Conservation (phyloP, 2,797 vertebrate species). For the Arnoldichthys spilopterus region DNA sequence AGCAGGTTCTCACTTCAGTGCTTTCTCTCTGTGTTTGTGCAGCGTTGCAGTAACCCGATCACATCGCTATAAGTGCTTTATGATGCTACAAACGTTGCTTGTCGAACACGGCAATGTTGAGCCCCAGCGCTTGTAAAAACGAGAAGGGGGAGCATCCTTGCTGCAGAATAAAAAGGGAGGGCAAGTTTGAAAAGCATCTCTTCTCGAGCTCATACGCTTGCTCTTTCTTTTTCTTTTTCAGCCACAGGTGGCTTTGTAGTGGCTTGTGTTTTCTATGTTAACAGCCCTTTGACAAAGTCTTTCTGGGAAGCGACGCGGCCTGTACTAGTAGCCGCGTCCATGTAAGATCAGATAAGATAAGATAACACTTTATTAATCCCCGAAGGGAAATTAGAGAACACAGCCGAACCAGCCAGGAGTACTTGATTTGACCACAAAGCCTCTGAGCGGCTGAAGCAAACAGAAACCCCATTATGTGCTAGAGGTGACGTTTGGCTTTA, state of each 20-base stretch:
- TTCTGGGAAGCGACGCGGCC: constrained; percentile 43
- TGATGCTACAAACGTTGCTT: constrained; percentile 56
- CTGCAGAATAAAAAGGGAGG: not conserved
- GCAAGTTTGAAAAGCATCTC: not conserved
- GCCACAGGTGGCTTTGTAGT: constrained; percentile 42
- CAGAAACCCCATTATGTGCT: constrained; percentile 15
- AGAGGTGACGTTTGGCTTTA: not conserved
- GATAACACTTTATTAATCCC: too few species aligned
- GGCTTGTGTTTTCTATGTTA: constrained; percentile 36
- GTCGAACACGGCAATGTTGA: constrained; percentile 38
- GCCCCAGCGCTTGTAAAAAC: constrained; percentile 48
- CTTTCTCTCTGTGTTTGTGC: constrained; percentile 72
- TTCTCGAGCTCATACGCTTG: not conserved
- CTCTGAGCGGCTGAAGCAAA: constrained; percentile 4
- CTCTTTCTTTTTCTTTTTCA: not conserved
- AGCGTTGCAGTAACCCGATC: constrained; percentile 59
- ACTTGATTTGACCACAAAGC: constrained; percentile 17
- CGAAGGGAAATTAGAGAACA: too few species aligned
- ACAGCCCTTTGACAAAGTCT: constrained; percentile 39
- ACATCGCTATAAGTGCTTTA: constrained; percentile 51
- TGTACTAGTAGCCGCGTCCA: not conserved
- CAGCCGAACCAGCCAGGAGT: too few species aligned
- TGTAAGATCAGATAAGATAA: not conserved
- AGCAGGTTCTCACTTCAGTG: constrained; percentile 74
- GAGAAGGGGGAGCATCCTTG: constrained; percentile 41